These are phyloP conservation scores for Mayetiola destructor DNA, from an alignment of 2,888 invertebrate species.

Conservation along the genomic window DNA sequence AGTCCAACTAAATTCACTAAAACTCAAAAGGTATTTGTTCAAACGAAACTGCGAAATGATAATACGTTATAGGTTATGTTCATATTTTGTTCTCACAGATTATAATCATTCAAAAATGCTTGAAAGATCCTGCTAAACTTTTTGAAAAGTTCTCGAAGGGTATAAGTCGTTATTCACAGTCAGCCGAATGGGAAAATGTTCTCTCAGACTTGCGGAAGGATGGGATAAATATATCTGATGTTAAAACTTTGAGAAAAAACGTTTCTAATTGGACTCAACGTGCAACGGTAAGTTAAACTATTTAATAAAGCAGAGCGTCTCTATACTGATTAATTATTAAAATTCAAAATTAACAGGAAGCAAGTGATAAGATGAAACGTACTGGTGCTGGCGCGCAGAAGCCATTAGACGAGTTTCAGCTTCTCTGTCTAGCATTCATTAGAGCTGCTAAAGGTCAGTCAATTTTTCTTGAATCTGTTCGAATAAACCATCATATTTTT, in stretches of 20 bases:
- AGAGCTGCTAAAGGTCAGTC: background rate
- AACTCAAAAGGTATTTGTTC: too few species aligned
- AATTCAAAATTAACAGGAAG: too few species aligned
- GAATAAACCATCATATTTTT: background rate
- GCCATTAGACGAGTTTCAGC: background rate
- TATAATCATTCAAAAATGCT: background rate
- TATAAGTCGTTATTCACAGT: background rate
- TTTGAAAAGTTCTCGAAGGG: background rate
- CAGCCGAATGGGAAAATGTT: background rate
- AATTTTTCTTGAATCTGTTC: background rate
- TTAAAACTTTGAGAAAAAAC: background rate
- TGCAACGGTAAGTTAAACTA: too few species aligned
- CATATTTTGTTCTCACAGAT: background rate
- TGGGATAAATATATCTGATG: background rate
- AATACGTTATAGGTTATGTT: too few species aligned
- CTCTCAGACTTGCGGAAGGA: background rate
- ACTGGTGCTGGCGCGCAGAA: background rate
- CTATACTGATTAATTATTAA: too few species aligned
- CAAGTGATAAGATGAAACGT: background rate
- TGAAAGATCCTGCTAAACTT: background rate
- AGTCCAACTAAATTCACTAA: too few species aligned
- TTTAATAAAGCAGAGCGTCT: too few species aligned
- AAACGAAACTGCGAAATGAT: too few species aligned
- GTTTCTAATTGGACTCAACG: background rate
- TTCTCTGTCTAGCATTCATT: background rate